Conservation (phyloP, 2,797 vertebrate species). For the Typhlichthys subterraneus region DNA sequence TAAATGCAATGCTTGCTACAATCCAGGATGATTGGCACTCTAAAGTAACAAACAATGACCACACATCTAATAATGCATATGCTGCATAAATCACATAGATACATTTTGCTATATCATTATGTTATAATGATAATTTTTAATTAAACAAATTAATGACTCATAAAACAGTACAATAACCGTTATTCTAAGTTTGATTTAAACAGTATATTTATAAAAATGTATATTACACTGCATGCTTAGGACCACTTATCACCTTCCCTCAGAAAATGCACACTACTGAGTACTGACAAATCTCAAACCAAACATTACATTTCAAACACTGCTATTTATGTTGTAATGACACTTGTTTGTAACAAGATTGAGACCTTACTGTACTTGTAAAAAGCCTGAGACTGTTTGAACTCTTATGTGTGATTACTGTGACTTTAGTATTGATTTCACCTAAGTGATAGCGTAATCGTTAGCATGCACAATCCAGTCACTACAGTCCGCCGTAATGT, state of each 20-base stretch:
- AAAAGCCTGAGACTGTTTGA: too few relatives aligned
- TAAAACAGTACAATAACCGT: too few relatives aligned
- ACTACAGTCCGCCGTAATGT: slow-evolving; percentile 22
- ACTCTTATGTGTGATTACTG: slow-evolving; percentile 35
- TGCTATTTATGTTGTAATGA: slow-evolving; percentile 34
- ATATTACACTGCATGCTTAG: slow-evolving; percentile 11
- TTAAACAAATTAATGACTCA: too few relatives aligned
- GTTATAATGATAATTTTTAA: too few relatives aligned
- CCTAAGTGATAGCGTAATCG: slow-evolving; percentile 48
- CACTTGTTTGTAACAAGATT: slow-evolving; percentile 2
- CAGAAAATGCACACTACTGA: slow-evolving; percentile 23
- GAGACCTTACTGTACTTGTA: too few relatives aligned
- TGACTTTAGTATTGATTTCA: slow-evolving; percentile 67
- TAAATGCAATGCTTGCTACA: slow-evolving; percentile 43
- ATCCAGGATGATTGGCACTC: slow-evolving; percentile 7
- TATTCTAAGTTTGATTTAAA: too few relatives aligned
- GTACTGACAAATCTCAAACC: slow-evolving; percentile 32
- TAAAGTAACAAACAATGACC: not conserved
- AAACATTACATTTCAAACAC: slow-evolving; percentile 17
- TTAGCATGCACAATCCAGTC: slow-evolving; percentile 55
- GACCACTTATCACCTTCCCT: slow-evolving; percentile 38
- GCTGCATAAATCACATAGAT: too few relatives aligned
- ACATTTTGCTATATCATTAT: too few relatives aligned
- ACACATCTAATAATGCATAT: too few relatives aligned
- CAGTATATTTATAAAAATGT: too few relatives aligned